phyloP scores from a whole-genome alignment of 2,797 vertebrate genomes.

The Petrocephalus schoutedeni region DNA sequence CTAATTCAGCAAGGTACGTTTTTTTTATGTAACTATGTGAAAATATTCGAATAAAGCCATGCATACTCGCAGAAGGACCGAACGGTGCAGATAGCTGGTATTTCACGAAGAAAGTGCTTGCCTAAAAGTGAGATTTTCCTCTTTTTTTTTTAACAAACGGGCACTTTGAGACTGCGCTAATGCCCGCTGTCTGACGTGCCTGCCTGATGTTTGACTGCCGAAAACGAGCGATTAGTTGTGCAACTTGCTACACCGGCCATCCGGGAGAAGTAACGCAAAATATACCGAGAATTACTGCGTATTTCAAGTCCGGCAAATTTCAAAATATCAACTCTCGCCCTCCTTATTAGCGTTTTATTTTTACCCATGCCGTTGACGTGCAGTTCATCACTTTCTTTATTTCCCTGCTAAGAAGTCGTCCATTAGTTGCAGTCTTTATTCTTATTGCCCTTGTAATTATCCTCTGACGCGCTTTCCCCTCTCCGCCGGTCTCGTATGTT shows the following conservation, averaged over 20 bases:
- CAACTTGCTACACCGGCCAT: background rate
- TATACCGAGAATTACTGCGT: background rate
- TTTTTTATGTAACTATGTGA: background rate
- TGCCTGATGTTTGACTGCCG: background rate
- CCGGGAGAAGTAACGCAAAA: background rate
- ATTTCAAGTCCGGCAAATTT: background rate
- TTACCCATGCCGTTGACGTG: background rate
- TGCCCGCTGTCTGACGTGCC: background rate
- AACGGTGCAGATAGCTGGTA: background rate
- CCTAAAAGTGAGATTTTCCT: background rate
- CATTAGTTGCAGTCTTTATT: background rate
- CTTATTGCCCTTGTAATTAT: too few relatives aligned
- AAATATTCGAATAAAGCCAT: background rate
- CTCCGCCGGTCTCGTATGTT: background rate
- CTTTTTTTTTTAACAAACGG: background rate
- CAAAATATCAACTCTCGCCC: background rate
- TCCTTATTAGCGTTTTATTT: background rate
- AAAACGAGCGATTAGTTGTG: background rate
- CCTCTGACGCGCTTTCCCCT: background rate
- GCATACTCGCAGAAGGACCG: background rate
- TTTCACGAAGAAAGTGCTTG: background rate
- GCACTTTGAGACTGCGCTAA: background rate
- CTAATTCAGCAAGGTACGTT: slow-evolving; percentile 18
- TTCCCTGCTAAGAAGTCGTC: background rate
- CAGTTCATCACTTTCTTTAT: background rate